Evolutionary conservation across 2,888 invertebrate species (phyloP), one percentile per base, ranked within the genome.

Genomic region (Salpingus planirostris): DNA sequence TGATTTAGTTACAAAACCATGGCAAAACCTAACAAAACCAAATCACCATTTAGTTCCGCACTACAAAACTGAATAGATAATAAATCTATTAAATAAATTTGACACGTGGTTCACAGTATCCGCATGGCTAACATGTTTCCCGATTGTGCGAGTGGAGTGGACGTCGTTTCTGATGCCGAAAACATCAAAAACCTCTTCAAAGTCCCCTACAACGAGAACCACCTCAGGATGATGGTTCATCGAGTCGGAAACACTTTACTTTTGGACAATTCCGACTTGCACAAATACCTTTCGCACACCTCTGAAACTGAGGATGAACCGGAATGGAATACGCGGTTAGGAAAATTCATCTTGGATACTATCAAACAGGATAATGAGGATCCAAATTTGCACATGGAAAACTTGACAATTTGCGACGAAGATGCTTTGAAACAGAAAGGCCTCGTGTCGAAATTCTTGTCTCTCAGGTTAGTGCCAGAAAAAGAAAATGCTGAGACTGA

Each of bases 91-190:
- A n/a, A n/a, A n/a, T n/a, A n/a, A n/a, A n/a, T n/a, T n/a, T n/a
- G n/a, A n/a, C n/a, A n/a, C n/a, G n/a, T n/a, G n/a, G n/a, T n/a
- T n/a, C n/a, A n/a, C n/a, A 91, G 92, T 66, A 91, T 95, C 61
- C 75, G 84, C 28, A 87, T 93, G 85, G 93, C 91, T 0, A 85
- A 91, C 59, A 84, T 87, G 80, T 92, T 89, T 60, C 86, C 89
- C 0, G 92, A 93, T 55, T 83, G 85, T 54, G 82, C 92, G 1
- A 91, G 89, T 0, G 86, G 89, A 55, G 90, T 95, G 1, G 93
- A 95, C 60, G 91, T 93, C 0, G 86, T 95, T 6, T 86, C 92
- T 0, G 91, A 91, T 57, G 85, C 92, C 0, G 89, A 92, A 65
- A 92, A 91, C 54, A 92, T 95, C 29, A 95, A 95, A 60, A 87